phyloP scores from a whole-genome alignment of 2,888 invertebrate genomes.

The Cordylochernes scorpioides region DNA sequence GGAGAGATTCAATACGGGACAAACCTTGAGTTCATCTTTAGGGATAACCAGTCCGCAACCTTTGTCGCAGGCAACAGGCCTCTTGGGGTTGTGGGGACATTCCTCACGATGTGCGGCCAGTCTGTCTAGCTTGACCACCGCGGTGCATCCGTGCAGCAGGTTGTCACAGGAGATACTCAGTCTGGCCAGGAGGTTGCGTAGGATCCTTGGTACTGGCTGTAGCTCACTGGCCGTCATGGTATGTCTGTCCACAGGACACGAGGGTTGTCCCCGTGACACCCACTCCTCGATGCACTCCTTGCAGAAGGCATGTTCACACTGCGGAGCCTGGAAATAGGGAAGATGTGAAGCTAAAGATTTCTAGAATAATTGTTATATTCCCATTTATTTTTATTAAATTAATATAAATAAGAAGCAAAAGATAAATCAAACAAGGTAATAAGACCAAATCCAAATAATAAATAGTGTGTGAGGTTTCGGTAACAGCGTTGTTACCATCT shows the following conservation, averaged over 20 bases:
- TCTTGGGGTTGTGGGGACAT: conserved; percentile 78
- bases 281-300: conserved; percentile 73
- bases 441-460: too few relatives aligned
- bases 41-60: conserved; percentile 83
- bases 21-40: conserved; percentile 58
- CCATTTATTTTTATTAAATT: too few relatives aligned
- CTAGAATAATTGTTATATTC: too few relatives aligned
- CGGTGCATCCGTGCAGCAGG: conserved; percentile 53
- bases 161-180: conserved; percentile 76
- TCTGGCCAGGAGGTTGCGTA: conserved; percentile 65
- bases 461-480: too few relatives aligned
- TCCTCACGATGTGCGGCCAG: conserved; percentile 59
- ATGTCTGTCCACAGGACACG: conserved; percentile 78
- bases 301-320: conserved; percentile 89
- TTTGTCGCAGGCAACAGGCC: conserved; percentile 69
- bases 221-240: conserved; percentile 51
- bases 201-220: conserved; percentile 68
- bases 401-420: too few relatives aligned
- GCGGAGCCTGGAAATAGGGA: conserved; percentile 53
- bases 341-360: too few relatives aligned
- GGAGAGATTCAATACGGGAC: too few relatives aligned
- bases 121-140: conserved; percentile 55
- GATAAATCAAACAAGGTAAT: too few relatives aligned
- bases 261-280: conserved; percentile 72
- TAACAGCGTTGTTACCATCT: too few relatives aligned